A percentile compares a stretch with the other conserved stretches of the same genome.
Conservation (phyloP, 37 sponge, comb jelly and placozoan species). For the Diacarnus erythraeanus region DNA sequence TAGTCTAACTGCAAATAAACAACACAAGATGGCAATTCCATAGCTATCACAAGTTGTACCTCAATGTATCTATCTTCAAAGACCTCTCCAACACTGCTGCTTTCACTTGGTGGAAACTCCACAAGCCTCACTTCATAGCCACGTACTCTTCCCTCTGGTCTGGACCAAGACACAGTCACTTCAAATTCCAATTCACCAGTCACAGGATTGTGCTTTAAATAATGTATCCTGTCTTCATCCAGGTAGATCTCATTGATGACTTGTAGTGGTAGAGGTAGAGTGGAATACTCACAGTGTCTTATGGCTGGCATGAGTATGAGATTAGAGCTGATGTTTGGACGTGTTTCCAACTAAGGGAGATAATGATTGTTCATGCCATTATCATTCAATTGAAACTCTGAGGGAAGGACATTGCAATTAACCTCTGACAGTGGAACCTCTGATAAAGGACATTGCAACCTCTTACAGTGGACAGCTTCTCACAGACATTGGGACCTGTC, state of each 20-base stretch:
- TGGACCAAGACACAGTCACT: neutral
- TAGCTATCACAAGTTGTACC: neutral
- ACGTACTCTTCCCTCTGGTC: neutral
- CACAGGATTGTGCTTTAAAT: neutral
- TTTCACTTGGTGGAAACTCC: neutral
- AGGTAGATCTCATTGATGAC: neutral
- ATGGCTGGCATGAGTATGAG: constrained; percentile 10
- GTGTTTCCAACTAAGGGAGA: neutral
- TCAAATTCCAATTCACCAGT: neutral
- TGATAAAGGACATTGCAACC: too few species aligned
- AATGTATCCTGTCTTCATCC: neutral
- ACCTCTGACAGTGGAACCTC: too few species aligned
- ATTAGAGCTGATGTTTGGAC: neutral
- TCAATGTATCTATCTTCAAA: neutral
- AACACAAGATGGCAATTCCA: neutral
- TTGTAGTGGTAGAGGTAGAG: neutral
- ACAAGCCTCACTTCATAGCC: constrained; percentile 7
- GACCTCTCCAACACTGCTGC: neutral
- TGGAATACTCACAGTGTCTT: neutral
- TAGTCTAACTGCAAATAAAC: neutral
- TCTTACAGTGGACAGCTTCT: too few species aligned
- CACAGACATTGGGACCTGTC: too few species aligned
- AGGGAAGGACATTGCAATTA: too few species aligned
- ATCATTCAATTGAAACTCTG: too few species aligned
- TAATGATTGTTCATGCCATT: too few species aligned